Base-by-base conservation (phyloP, 2,888 invertebrate species). In the Lasius platythorax region DNA sequence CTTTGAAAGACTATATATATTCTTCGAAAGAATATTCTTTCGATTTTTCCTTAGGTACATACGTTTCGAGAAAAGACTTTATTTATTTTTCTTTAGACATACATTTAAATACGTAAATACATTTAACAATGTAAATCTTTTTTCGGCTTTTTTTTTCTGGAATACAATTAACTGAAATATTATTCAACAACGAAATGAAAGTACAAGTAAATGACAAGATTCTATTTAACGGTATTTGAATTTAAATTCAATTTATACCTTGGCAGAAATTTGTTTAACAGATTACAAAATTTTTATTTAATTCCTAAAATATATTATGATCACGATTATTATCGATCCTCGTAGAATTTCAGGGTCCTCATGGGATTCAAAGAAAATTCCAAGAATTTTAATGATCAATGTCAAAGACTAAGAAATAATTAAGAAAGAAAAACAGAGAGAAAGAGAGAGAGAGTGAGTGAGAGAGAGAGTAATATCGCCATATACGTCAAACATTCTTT, bases 41-140 rank as follows among this genome's bases (percentile, higher is more conserved):
- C 50, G 15, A 75, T 64, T 75, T 64, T 64, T 37, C 5, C 33
- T 23, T 11, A 18, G 12, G 2, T 11, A 58, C 11, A 28, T 37
- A 8, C 15, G 5, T 46, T 56, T 56, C 28, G 9, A 74, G 18
- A 15, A 73, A 46, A 64, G 30, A 11, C 6, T 15, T 37, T 46
- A 63, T 61, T n/a, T 8, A 50, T 50, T 76, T 76, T 50, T 11
- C 6, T 75, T 76, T 66, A 18, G 12, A 50, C 50, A 64, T 46
- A 9, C 46, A 64, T 50, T 76, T 50, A 18, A 30, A 30, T 58
- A 73, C 11, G 46, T 50, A 50, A 50, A 37, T 37, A 5, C 37
- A 37, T 37, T 37, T 50, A 50, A 50, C 18, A 18, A 50, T 5
- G 50, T 18, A 18, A 50, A 5, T 33, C 4, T 23, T 72, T 72